Base-by-base conservation (phyloP, 2,888 invertebrate genomes). In the Dromius quadrimaculatus region DNA sequence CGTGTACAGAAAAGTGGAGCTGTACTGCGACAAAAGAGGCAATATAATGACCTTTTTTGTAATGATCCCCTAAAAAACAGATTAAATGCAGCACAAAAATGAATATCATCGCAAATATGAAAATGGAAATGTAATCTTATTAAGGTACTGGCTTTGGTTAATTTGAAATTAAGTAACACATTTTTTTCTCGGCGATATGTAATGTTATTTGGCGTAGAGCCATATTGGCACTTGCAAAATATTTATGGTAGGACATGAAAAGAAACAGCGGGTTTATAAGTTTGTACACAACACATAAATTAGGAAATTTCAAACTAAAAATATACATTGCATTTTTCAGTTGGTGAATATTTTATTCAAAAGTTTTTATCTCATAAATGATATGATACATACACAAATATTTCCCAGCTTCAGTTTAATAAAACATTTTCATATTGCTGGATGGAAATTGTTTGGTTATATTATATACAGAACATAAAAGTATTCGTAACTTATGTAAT, bases 171-270 rank as follows among this genome's bases (percentile, higher is more conserved):
- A 54, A 54, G 50, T 54, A 54, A 54, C 50, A 23, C 50, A 8
- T 54, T 62, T 43, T 61, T 62, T 62, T 38, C 43, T 13, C 28
- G 43, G 43, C 28, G 43, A 61, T 61, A 61, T 62, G 28, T 61
- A 61, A 61, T 41, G 43, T 43, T 28, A 19, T 23, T 43, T 62
- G 62, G 62, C 62, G 1, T 28, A 9, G 3, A 15, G 62, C 62
- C 62, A 62, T 62, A 62, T 62, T 62, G 62, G 62, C 62, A 62
- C 41, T 43, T 43, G 43, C 38, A 20, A 34, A 61, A 34, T 62
- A 41, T 62, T 62, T 62, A 62, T 62, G 62, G 43, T 62, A 41
- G 62, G 43, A 62, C 62, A 62, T 62, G 62, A 62, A 34, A 62
- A 41, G 62, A 62, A 43, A 36, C 62, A 62, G 28, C 43, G 28